A percentile compares a stretch with the other conserved stretches of the same genome.
phyloP scores from a whole-genome alignment of 2,113 vertebrate genomes.

The Stictonetta naevosa region DNA sequence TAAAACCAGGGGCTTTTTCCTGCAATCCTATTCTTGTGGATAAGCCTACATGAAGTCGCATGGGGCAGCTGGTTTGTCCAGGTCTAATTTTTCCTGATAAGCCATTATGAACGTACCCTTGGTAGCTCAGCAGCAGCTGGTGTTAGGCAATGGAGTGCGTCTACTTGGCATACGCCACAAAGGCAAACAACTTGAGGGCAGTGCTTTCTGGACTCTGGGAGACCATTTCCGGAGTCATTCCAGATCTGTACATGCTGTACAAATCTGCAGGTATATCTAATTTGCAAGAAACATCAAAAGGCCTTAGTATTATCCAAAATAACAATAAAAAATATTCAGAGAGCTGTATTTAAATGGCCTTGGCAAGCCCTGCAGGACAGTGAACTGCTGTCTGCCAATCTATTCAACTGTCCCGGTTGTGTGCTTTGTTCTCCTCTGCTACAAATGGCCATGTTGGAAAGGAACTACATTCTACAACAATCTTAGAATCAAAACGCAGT shows the following conservation, averaged over 20 bases:
- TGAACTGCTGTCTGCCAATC: rapidly evolving
- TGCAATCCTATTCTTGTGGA: not conserved
- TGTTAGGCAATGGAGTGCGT: rapidly evolving
- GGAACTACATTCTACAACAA: not conserved
- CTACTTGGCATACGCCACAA: not conserved
- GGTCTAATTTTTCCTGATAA: not conserved
- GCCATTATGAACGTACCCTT: not conserved
- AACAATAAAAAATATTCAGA: rapidly evolving
- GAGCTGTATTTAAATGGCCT: not conserved
- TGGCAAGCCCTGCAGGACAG: not conserved
- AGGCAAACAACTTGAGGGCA: rapidly evolving
- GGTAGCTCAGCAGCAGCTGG: not conserved
- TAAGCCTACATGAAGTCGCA: not conserved
- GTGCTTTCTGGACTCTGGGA: not conserved
- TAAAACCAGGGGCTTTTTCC: not conserved
- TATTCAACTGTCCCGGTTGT: not conserved
- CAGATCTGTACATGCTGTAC: no score
- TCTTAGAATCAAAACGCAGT: not conserved
- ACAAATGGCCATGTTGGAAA: not conserved
- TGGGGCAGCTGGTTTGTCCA: not conserved
- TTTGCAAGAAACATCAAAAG: not conserved
- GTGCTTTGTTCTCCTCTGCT: not conserved
- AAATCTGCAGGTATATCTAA: not conserved
- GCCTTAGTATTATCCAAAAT: not conserved
- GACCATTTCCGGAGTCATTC: no score